Percentiles rank a stretch among this genome's conserved stretches.
Conservation (phyloP, 2,888 invertebrate species). For the Hypercompe scribonia region DNA sequence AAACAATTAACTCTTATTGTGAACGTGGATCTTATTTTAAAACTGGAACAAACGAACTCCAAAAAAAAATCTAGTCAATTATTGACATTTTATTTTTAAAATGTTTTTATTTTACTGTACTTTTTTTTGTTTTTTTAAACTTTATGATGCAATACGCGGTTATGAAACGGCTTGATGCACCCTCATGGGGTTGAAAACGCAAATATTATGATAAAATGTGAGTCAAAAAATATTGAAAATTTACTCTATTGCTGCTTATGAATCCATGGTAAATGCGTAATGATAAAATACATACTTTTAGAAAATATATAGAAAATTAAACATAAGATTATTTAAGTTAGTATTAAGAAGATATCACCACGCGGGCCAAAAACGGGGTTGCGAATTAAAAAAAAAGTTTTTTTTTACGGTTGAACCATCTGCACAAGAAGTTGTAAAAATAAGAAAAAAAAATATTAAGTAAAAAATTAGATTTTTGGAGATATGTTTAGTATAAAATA, state of each 20-base stretch:
- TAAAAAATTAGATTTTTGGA: constrained; percentile 83
- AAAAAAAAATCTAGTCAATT: constrained; percentile 46
- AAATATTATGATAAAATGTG: constrained; percentile 74
- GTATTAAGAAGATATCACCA: constrained; percentile 70
- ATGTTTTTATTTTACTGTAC: constrained; percentile 24
- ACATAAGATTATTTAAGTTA: constrained; percentile 56
- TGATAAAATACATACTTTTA: constrained; percentile 72
- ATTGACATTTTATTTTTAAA: constrained; percentile 28
- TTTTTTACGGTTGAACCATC: constrained; percentile 71
- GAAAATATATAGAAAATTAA: constrained; percentile 71
- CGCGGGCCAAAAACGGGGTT: constrained; percentile 81
- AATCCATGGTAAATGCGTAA: constrained; percentile 69
- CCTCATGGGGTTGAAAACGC: constrained; percentile 50
- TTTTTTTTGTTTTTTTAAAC: constrained; percentile 2
- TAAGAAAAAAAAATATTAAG: constrained; percentile 69
- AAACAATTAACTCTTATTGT: constrained; percentile 21
- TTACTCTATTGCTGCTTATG: constrained; percentile 78
- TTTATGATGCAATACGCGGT: constrained; percentile 43
- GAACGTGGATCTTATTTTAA: constrained; percentile 24
- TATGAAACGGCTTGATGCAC: constrained; percentile 47
- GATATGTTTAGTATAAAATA: constrained; percentile 81
- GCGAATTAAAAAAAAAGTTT: constrained; percentile 57
- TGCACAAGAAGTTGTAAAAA: constrained; percentile 68
- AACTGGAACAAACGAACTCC: constrained; percentile 29
- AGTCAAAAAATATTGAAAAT: constrained; percentile 75